Conservation (phyloP, 2,888 invertebrate genomes). For the Apotomis capreana region DNA sequence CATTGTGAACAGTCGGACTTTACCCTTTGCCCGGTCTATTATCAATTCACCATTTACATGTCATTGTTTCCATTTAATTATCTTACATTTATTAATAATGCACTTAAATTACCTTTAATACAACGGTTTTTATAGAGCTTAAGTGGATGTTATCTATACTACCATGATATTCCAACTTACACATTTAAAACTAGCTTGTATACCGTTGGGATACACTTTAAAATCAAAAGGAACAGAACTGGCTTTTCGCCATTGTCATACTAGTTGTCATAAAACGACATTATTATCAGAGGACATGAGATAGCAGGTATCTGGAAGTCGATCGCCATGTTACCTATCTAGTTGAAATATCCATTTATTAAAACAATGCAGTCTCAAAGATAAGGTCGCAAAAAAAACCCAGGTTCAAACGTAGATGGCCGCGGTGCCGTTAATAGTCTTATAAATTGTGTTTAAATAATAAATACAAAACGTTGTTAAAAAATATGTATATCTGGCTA, state of each 20-base stretch:
- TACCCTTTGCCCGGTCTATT: too few relatives aligned
- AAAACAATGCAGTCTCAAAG: too few relatives aligned
- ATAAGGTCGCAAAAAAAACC: too few relatives aligned
- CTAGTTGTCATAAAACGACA: slow-evolving; percentile 15
- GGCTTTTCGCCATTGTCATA: neutral
- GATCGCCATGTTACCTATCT: neutral
- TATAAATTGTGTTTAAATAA: too few relatives aligned
- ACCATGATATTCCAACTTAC: neutral
- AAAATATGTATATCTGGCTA: too few relatives aligned
- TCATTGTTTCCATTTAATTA: too few relatives aligned
- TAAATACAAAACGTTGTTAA: too few relatives aligned
- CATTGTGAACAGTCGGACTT: too few relatives aligned
- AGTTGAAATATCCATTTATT: slow-evolving; percentile 8
- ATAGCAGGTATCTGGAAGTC: slow-evolving; percentile 9
- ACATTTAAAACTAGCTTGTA: neutral
- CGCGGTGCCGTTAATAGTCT: too few relatives aligned
- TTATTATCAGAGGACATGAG: slow-evolving; percentile 21
- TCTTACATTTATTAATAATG: neutral
- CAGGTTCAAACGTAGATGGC: too few relatives aligned
- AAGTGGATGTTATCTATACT: neutral
- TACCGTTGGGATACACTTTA: neutral
- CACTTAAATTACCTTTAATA: neutral
- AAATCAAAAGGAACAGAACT: neutral
- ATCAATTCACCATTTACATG: too few relatives aligned
- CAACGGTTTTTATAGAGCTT: neutral